Percentiles rank a stretch among this genome's conserved stretches.
These are phyloP conservation scores for Myioborus melanocephalus DNA, from an alignment of 2,797 vertebrate species.

Conservation along the genomic window DNA sequence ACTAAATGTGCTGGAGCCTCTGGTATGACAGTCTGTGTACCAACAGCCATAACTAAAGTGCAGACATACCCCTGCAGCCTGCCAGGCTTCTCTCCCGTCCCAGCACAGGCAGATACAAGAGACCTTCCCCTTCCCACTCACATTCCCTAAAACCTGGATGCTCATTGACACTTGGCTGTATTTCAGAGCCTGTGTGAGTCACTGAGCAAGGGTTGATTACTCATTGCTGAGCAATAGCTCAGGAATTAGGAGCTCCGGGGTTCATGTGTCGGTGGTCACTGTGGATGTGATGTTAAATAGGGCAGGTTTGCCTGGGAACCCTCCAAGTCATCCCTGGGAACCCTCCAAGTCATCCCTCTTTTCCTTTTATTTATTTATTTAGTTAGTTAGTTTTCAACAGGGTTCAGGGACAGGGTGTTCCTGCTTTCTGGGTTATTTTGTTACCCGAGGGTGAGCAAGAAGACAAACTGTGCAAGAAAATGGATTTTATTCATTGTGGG, in stretches of 20 bases:
- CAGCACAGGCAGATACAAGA: not conserved
- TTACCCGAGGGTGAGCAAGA: slow-evolving; percentile 21
- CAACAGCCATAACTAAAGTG: not conserved
- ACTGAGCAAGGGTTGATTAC: not conserved
- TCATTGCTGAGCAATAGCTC: slow-evolving; percentile 58
- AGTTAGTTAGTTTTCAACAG: not conserved
- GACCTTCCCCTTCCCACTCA: not conserved
- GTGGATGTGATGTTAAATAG: not conserved
- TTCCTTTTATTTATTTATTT: not conserved
- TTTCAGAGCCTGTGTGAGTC: slow-evolving; percentile 13
- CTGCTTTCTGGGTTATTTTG: slow-evolving; percentile 38
- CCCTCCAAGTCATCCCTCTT: not conserved
- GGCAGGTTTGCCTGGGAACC: slow-evolving; percentile 45
- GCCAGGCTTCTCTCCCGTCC: not conserved
- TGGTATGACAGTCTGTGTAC: not conserved
- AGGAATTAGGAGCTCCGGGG: slow-evolving; percentile 41
- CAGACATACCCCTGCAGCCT: not conserved
- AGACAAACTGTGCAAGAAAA: slow-evolving; percentile 45
- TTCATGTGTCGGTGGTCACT: not conserved
- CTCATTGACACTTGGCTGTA: not conserved
- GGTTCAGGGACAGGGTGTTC: slow-evolving; percentile 55
- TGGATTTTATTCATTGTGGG: slow-evolving; percentile 55
- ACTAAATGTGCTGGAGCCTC: not conserved
- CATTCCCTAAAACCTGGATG: not conserved
- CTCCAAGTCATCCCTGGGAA: not conserved